Conservation (phyloP, 1,140 invertebrate genomes). For the Drosophila watanabei region DNA sequence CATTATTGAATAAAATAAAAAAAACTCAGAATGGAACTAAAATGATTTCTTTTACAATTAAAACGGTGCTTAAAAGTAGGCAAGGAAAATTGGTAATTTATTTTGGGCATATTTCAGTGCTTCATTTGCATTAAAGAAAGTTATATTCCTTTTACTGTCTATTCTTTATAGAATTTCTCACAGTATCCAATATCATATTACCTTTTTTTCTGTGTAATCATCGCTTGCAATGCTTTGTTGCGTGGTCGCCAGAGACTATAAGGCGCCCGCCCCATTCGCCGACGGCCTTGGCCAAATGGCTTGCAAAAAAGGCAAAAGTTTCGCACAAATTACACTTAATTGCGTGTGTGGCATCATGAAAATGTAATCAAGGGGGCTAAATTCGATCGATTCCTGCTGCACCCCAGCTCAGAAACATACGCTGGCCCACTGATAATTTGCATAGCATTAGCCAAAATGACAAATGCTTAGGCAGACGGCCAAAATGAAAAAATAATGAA, state of each 20-base stretch:
- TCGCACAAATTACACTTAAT: slow-evolving; percentile 64
- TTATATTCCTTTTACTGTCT: no score
- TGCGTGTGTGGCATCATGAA: slow-evolving; percentile 58
- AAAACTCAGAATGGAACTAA: no score
- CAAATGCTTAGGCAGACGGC: slow-evolving; percentile 48
- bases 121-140: background rate
- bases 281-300: slow-evolving; percentile 52
- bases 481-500: slow-evolving; percentile 17
- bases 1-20: no score
- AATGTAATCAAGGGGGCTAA: slow-evolving; percentile 28
- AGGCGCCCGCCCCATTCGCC: slow-evolving; percentile 24
- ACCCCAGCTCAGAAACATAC: slow-evolving; percentile 3
- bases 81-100: background rate
- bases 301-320: slow-evolving; percentile 48
- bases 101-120: no score
- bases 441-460: slow-evolving; percentile 64
- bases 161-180: background rate
- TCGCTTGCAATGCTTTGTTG: slow-evolving; percentile 18
- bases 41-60: background rate
- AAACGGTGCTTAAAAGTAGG: no score
- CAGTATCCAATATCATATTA: background rate
- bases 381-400: slow-evolving; percentile 31
- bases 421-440: slow-evolving; percentile 50
- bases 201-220: slow-evolving; percentile 2
- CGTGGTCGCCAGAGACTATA: slow-evolving; percentile 42